Evolutionary conservation across 2,797 vertebrate genomes (phyloP).

Genomic region (Oreonectes daqikongensis): DNA sequence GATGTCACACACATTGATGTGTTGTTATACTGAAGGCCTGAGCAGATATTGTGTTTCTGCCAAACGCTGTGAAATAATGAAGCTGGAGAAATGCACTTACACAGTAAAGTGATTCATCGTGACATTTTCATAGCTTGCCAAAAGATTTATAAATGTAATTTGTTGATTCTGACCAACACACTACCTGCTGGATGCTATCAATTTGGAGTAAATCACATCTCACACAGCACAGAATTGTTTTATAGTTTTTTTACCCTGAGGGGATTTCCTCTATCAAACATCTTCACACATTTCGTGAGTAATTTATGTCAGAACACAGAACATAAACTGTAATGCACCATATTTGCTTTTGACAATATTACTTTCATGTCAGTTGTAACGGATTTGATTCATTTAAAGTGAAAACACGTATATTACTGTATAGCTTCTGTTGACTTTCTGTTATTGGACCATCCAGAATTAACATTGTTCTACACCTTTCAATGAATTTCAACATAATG

Average conservation of each 20-base stretch:
- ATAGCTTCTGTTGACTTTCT: too few relatives aligned
- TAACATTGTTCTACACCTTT: too few relatives aligned
- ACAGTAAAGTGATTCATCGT: conserved; percentile 7
- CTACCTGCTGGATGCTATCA: neutral
- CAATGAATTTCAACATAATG: too few relatives aligned
- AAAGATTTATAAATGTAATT: conserved; percentile 9
- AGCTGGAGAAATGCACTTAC: neutral
- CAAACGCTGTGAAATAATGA: neutral
- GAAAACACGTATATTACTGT: too few relatives aligned
- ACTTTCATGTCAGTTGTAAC: neutral
- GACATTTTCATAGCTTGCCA: neutral
- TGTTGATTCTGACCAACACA: neutral
- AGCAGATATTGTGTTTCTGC: neutral
- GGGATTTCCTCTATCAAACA: neutral
- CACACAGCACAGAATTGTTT: neutral
- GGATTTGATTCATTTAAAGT: neutral
- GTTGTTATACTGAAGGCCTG: conserved; percentile 48
- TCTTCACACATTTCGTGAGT: neutral
- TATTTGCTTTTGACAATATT: neutral
- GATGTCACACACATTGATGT: too few relatives aligned
- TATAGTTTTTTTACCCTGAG: neutral
- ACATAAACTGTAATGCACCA: neutral
- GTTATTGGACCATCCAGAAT: too few relatives aligned
- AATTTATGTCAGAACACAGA: neutral
- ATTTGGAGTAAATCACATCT: neutral